Base-by-base conservation (phyloP, 2,797 vertebrate genomes). In the Gastrophryne carolinensis region DNA sequence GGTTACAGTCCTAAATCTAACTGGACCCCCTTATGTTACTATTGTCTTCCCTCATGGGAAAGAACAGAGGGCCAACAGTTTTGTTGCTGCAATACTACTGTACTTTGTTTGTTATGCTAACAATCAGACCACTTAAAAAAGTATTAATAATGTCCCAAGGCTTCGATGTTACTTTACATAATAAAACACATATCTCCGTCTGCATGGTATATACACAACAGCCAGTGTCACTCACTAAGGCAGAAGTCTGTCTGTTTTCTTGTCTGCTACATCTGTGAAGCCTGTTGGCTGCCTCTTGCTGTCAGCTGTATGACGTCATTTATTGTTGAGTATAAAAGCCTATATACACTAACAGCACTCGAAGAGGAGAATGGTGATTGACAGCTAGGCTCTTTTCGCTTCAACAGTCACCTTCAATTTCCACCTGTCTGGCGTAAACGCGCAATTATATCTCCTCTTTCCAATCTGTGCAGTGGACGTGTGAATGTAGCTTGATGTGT, bases 321-420 rank as follows among this genome's bases (percentile, higher is more conserved):
- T 26, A 27, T 41, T 39, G 32, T 47, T 47, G 17, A 34, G 39
- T 29, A 44, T 26, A 54, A 54, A 37, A 68, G 65, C 50, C 26
- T 17, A 29, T 23, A 68, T 52, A 29, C 35, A 15, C 30, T 32
- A 29, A 57, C 54, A 57, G 54, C 29, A 32, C 54, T 57, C 30
- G 9, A 66, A 35, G 17, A 66, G 44, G 10, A 29, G 26, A 39
- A 52, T 67, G 17, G 24, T 56, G 35, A 69, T 57, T 69, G 35
- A 69, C 54, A 44, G 24, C 52, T 56, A 41, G 7, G 24, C 27
- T 69, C 57, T 60, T 34, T 29, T 44, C 54, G 66, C 35, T 68
- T 68, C 65, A 54, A 12, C 52, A 68, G 52, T 24, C 65, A 56
- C 50, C 66, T 39, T 69, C 66, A 56, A 56, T 68, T 69, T 54